Evolutionary conservation across 2,888 invertebrate genomes (phyloP), one percentile per base, ranked within the genome.

Genomic region (Tribolium freemani): DNA sequence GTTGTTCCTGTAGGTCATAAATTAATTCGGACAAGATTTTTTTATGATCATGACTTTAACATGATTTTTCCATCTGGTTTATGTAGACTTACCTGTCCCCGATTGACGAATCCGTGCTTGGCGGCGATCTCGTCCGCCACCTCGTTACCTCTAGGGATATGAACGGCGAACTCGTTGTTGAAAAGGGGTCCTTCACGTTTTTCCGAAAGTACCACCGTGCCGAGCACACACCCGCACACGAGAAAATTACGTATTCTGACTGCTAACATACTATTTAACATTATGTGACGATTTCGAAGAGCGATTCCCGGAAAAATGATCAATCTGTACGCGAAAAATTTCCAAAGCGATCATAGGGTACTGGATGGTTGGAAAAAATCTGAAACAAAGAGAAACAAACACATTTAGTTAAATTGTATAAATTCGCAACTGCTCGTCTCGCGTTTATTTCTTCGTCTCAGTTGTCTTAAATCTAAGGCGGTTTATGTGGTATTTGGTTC

Each of bases 91-190:
- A 97, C 97, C 95, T 96, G 94, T 89, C 96, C 96, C 83, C 91
- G 89, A 87, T 96, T 95, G 83, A 89, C 88, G 89, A 94, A 97
- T 81, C 96, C 97, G 87, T 97, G 93, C 86, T 93, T 93, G 76
- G 86, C 87, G 57, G 97, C 97, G 79, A 98, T 91, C 74, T 87
- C 88, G 83, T 93, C 91, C 51, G 96, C 97, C 73, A 90, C 90
- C n/a, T 89, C 88, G 61, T 88, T 86, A 11, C 93, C 93, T 50
- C 90, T 92, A 16, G 94, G 93, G 84, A 98, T 92, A 85, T 94
- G 92, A 56, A 96, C 93, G 57, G 97, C 97, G 84, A 95, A 95
- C 85, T 95, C 91, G 87, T 95, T 94, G 87, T 91, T 91, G 87
- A 92, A 95, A 82, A 93, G 89, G 48, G 87, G 86, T 51, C 76